Evolutionary conservation across 2,888 invertebrate genomes (phyloP).

Genomic region (Ctena decussata): DNA sequence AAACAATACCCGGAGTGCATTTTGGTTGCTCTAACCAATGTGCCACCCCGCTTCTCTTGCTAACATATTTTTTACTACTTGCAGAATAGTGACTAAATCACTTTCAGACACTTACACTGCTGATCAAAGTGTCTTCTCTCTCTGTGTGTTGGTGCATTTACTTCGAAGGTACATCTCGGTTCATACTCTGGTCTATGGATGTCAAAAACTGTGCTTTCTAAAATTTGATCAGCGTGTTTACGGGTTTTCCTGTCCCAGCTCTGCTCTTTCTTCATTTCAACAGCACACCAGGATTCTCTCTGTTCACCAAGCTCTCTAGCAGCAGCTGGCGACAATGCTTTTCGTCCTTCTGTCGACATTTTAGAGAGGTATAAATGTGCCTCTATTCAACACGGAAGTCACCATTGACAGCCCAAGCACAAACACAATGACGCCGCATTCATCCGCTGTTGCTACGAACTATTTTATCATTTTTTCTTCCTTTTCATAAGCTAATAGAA

Average conservation of each 20-base stretch:
- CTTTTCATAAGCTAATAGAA: background rate
- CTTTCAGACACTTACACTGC: conserved; percentile 80
- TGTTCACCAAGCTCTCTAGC: conserved; percentile 69
- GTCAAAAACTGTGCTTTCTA: conserved; percentile 75
- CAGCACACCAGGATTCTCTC: conserved; percentile 84
- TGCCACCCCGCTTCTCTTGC: too few relatives aligned
- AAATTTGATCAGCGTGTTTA: conserved; percentile 72
- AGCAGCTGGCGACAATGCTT: conserved; percentile 67
- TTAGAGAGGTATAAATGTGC: background rate
- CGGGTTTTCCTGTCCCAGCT: conserved; percentile 81
- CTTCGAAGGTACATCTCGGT: conserved; percentile 75
- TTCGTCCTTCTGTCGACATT: conserved; percentile 44
- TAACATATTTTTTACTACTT: too few relatives aligned
- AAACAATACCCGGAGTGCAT: too few relatives aligned
- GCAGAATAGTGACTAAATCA: too few relatives aligned
- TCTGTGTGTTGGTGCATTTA: conserved; percentile 76
- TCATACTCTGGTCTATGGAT: conserved; percentile 66
- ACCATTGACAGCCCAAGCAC: conserved; percentile 33
- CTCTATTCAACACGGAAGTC: background rate
- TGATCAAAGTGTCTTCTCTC: conserved; percentile 75
- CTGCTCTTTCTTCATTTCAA: conserved; percentile 83
- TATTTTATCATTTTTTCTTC: background rate
- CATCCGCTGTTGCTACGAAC: conserved; percentile 69
- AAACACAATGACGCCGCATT: conserved; percentile 46
- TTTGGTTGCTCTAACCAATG: too few relatives aligned